Evolutionary conservation across 2,113 vertebrate species (phyloP), one percentile per base, ranked within the genome.

Genomic region (Poicephalus gulielmi): DNA sequence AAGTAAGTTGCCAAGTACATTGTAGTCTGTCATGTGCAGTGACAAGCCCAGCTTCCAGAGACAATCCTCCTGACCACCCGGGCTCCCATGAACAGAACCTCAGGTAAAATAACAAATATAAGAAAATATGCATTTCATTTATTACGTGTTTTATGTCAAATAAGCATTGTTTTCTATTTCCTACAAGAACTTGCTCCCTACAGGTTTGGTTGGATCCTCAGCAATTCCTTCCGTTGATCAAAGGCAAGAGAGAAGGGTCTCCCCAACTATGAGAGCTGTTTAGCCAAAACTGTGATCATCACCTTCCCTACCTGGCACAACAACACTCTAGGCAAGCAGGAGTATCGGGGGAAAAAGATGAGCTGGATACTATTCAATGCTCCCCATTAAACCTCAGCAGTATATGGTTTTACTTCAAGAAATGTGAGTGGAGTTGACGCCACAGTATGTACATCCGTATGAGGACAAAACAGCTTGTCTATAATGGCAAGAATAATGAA

Each of bases 371-470:
- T 31, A 13, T 55, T 37, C 25, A 81, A 49, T 8, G 63, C 3
- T 6, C 6, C 13, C 30, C 41, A 11, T 43, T 50, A 83, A 91
- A 47, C n/a, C n/a, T 59, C 46, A 55, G 43, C 41, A 52, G 11
- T 30, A 13, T 1, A 44, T 59, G 37, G 55, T 37, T 92, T 59
- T 43, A 30, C 55, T 84, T 76, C 57, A 73, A 57, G 39, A 62
- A 67, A 52, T 68, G 18, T 1, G 15, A 47, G 43, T 24, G 7
- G 23, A 63, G 31, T 2, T 94, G 50, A n/a, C 27, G 15, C 20
- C 28, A 55, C 9, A 24, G 47, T 64, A 84, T 33, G 7, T 62
- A 20, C 0, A 0, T 16, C 33, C 2, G 1, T 25, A 24, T 43
- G 30, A 71, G 39, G 37, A 81, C 9, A 22, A 60, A 92, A 44